A percentile compares a stretch with the other conserved stretches of the same genome.
Conservation (phyloP, 2,888 invertebrate genomes). For the Cacoxenus indagator region DNA sequence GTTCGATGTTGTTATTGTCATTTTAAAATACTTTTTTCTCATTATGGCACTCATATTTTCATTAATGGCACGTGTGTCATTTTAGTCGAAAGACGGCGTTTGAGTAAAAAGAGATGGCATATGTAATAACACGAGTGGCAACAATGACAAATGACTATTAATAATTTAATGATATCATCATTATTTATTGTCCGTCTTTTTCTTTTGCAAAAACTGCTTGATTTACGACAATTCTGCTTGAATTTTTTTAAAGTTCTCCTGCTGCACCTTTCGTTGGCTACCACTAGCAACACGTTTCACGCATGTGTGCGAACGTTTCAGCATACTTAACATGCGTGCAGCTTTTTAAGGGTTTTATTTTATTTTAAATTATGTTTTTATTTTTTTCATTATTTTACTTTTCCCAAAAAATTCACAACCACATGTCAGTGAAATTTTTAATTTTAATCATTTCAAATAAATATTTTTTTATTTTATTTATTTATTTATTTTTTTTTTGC, state of each 20-base stretch:
- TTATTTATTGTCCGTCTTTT: constrained; percentile 50
- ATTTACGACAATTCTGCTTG: constrained; percentile 1
- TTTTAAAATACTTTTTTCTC: no score
- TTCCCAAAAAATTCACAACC: no score
- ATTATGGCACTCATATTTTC: no score
- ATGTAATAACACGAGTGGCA: no score
- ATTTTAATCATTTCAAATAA: neutral
- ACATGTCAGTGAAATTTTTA: neutral
- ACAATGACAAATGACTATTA: constrained; percentile 57
- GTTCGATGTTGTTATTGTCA: no score
- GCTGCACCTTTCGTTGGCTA: neutral
- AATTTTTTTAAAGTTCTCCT: neutral
- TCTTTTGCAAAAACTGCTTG: constrained; percentile 4
- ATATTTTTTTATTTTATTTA: neutral
- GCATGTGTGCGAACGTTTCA: neutral
- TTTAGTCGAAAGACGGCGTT: no score
- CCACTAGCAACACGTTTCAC: neutral
- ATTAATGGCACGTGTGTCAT: no score
- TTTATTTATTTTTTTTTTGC: neutral
- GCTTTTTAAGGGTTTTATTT: no score
- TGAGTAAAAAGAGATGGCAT: no score
- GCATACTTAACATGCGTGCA: no score
- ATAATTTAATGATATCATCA: constrained; percentile 57
- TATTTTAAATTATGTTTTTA: neutral
- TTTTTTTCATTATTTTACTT: neutral